Evolutionary conservation across 2,797 vertebrate genomes (phyloP), one percentile per base, ranked within the genome.

Genomic region (Cyprinodon diabolis): DNA sequence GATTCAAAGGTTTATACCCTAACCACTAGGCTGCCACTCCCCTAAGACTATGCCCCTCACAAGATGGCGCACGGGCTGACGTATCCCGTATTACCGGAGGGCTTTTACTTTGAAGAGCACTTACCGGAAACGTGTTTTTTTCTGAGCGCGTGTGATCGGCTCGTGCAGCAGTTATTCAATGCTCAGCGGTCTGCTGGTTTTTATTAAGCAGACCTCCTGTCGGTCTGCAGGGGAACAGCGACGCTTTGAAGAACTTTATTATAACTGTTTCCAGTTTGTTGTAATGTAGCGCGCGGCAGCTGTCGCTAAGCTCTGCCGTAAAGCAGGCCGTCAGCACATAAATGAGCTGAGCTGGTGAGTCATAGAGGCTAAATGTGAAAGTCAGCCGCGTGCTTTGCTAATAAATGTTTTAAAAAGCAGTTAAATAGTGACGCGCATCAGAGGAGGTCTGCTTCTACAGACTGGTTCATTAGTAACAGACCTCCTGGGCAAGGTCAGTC

Each of bases 301-400:
- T 23, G 56, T 60, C 37, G 12, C 48, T 17, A 30, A 71, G 72
- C 69, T 68, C 69, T 62, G 30, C 72, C 65, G 37, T 72, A 76
- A 74, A 37, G 19, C 74, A 52, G 58, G 48, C 71, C 40, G 68
- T 81, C 82, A 82, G 72, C 71, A 69, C 2, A 9, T 47, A 66
- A 69, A 72, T 58, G 43, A 43, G 43, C 37, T 71, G 66, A 78
- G 25, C 81, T 86, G 86, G 89, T 91, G 66, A 87, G 90, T 90
- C 23, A 52, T 4, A 67, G 58, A 81, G 77, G 70, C 77, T 83
- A 78, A 21, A 19, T 52, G 76, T 69, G 0, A 73, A 76, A n/a
- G 8, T 2, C 60, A 7, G 23, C 62, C 1, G 17, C 67, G 58
- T 40, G 47, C 43, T 13, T 30, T 56, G 52, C 47, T 40, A 8